Evolutionary conservation across 2,888 invertebrate species (phyloP), one percentile per base, ranked within the genome.

Genomic region (Meta bourneti): DNA sequence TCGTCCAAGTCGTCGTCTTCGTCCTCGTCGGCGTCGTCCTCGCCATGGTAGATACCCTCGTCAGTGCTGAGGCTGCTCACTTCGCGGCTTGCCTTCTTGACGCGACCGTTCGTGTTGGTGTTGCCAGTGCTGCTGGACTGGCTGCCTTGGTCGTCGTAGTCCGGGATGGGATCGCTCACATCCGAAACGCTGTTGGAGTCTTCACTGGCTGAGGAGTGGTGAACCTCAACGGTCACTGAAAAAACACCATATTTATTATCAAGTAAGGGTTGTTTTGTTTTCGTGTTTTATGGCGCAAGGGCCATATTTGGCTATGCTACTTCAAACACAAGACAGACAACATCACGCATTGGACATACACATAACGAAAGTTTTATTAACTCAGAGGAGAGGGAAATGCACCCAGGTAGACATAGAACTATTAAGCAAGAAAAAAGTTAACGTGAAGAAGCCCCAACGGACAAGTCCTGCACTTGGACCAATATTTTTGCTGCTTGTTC

Each of bases 81-180:
- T 70, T 93, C 93, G 0, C 87, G 69, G 19, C 93, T 92, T 0
- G 92, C 20, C 69, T 89, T 78, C 69, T 92, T 93, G 48, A 52
- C 78, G 51, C 75, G 80, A 80, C 97, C 97, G 6, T 48, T 81
- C 34, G 52, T 85, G 90, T 79, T 75, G 75, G 69, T 85, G 78
- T 86, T 75, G 16, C 75, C 86, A 11, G 82, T 81, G 87, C 87
- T 91, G 71, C 88, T 92, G 11, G 93, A 79, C 72, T 93, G 90
- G 80, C 90, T 92, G 11, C 89, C 87, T 61, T 90, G 97, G 94
- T 97, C 97, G 95, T 97, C 97, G 94, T 97, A 97, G 94, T 97
- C 97, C 94, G 94, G 94, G 72, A 94, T 94, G 34, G 93, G 92
- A 69, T 93, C 93, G 75, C 93, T 93, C 61, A 93, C 84, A 51